Evolutionary conservation across 2,113 vertebrate species (phyloP).

Genomic region (Heterochromis multidens): DNA sequence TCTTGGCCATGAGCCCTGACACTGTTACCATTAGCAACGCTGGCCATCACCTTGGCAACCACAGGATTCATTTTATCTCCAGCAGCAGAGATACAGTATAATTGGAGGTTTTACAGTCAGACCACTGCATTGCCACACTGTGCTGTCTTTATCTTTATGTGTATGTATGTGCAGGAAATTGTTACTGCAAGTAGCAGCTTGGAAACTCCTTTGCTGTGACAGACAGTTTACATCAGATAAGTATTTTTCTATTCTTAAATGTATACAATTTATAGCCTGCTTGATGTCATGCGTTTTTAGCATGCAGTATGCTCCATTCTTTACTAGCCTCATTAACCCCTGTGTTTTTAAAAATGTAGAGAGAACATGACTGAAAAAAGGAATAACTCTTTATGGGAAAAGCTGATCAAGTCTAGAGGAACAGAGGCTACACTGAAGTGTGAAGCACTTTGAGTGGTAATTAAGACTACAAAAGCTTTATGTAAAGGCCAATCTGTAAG

Average conservation of each 20-base stretch:
- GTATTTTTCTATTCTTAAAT: background rate
- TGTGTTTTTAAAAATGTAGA: background rate
- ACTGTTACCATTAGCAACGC: background rate
- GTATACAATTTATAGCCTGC: background rate
- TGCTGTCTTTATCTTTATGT: background rate
- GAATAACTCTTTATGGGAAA: background rate
- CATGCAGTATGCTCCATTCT: too few relatives aligned
- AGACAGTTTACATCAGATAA: background rate
- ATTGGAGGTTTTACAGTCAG: background rate
- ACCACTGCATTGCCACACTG: background rate
- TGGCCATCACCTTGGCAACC: slow-evolving; percentile 18
- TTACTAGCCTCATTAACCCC: too few relatives aligned
- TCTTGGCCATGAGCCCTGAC: background rate
- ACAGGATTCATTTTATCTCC: background rate
- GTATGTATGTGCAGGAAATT: background rate
- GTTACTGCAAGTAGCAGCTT: background rate
- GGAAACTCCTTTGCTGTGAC: background rate
- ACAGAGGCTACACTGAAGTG: background rate
- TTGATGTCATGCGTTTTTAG: too few relatives aligned
- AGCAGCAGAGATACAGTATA: background rate
- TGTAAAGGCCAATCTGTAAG: background rate
- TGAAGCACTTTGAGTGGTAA: background rate
- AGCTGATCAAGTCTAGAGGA: background rate
- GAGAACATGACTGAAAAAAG: background rate
- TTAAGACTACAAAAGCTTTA: background rate